Percentiles rank a stretch among this genome's conserved stretches.
Conservation (phyloP, 2,113 vertebrate species). For the Hylia prasina region DNA sequence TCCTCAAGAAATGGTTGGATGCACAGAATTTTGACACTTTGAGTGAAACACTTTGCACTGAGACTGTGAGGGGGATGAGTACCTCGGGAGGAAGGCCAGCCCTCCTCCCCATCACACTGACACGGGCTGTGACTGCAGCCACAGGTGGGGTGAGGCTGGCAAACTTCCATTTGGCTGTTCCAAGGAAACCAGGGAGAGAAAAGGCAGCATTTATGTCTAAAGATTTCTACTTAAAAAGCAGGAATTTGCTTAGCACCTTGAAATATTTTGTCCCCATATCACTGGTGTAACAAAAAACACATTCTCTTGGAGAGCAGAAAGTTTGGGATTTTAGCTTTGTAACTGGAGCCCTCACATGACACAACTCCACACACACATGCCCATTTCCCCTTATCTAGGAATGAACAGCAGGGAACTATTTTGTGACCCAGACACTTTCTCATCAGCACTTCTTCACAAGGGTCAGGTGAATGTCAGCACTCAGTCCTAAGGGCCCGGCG, state of each 20-base stretch:
- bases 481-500: neutral
- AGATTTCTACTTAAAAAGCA: neutral
- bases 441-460: neutral
- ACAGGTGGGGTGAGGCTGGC: neutral
- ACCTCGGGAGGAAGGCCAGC: neutral
- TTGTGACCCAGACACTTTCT: neutral
- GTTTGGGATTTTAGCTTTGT: neutral
- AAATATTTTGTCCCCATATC: neutral
- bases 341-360: neutral
- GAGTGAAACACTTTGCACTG: neutral
- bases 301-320: neutral
- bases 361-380: rapidly evolving
- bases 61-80: rapidly evolving
- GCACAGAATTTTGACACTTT: neutral
- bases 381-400: neutral
- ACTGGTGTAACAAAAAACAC: neutral
- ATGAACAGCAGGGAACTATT: neutral
- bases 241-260: neutral
- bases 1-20: neutral
- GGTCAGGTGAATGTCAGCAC: neutral
- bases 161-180: neutral
- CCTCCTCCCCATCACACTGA: neutral
- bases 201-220: neutral
- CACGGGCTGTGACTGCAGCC: neutral
- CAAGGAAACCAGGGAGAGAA: neutral